Evolutionary conservation across 1,140 invertebrate species (phyloP).

Genomic region (Drosophila guanche): DNA sequence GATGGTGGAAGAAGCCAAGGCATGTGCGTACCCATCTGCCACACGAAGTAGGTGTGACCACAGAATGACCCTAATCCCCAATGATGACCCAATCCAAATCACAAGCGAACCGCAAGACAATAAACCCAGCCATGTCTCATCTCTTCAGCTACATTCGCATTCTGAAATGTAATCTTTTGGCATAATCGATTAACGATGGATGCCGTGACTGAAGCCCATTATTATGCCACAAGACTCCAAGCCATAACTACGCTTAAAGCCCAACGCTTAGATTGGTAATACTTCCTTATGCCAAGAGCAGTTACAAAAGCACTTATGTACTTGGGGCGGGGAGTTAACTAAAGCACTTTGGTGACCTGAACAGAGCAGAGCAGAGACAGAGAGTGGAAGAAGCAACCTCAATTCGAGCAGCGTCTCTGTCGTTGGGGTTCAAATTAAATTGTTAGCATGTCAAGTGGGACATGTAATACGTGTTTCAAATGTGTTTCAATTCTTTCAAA

Average conservation of each 20-base stretch:
- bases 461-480: slow-evolving; percentile 64
- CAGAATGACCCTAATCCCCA: slow-evolving; percentile 40
- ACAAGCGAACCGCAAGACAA: slow-evolving; percentile 25
- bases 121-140: slow-evolving; percentile 29
- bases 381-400: slow-evolving; percentile 22
- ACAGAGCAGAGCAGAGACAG: slow-evolving; percentile 12
- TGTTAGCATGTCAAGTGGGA: slow-evolving; percentile 78
- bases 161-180: slow-evolving; percentile 16
- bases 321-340: slow-evolving; percentile 5
- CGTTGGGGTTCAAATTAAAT: slow-evolving; percentile 72
- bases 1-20: slow-evolving; percentile 11
- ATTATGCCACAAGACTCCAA: slow-evolving; percentile 10
- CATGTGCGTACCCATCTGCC: slow-evolving; percentile 19
- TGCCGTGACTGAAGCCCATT: slow-evolving; percentile 57
- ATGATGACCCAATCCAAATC: slow-evolving; percentile 28
- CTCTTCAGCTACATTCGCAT: background rate
- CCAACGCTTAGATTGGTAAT: too few relatives aligned
- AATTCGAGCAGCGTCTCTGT: slow-evolving; percentile 28
- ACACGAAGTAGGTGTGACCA: slow-evolving; percentile 30
- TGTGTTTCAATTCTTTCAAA: slow-evolving; percentile 64
- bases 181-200: slow-evolving; percentile 47
- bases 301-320: slow-evolving; percentile 11
- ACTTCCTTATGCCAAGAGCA: background rate
- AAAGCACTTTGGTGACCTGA: slow-evolving; percentile 26
- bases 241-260: too few relatives aligned